Percentiles rank a stretch among this genome's conserved stretches.
Conservation (phyloP, 2,888 invertebrate species). For the Archips xylosteana region DNA sequence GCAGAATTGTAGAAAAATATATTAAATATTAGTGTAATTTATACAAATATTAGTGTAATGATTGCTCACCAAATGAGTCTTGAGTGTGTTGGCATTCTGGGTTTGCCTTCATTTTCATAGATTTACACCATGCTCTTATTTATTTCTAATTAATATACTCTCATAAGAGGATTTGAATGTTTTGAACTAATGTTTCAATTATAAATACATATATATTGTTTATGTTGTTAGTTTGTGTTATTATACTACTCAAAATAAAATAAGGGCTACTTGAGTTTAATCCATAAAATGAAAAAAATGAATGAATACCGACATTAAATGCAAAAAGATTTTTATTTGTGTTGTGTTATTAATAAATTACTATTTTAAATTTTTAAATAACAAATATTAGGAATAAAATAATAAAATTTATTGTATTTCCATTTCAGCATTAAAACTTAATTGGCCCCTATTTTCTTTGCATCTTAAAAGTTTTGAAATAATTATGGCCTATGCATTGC, state of each 20-base stretch:
- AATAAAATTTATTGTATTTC: too few species aligned
- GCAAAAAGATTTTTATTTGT: too few species aligned
- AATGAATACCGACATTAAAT: too few species aligned
- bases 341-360: too few species aligned
- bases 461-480: neutral
- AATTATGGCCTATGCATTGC: conserved; percentile 20
- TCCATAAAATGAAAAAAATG: too few species aligned
- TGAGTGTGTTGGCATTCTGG: neutral
- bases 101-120: neutral
- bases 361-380: too few species aligned
- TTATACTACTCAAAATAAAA: neutral
- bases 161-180: neutral
- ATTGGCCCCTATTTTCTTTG: too few species aligned
- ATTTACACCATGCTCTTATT: neutral
- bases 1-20: conserved; percentile 26
- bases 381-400: too few species aligned
- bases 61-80: conserved; percentile 20
- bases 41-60: conserved; percentile 15
- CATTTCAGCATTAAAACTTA: too few species aligned
- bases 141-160: neutral
- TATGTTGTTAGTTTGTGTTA: conserved; percentile 14
- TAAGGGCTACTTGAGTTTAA: too few species aligned
- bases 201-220: conserved; percentile 1
- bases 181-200: neutral
- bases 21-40: conserved; percentile 11